A percentile compares a stretch with the other conserved stretches of the same genome.
Conservation (phyloP, 1,140 invertebrate species). For the Uloborus diversus region DNA sequence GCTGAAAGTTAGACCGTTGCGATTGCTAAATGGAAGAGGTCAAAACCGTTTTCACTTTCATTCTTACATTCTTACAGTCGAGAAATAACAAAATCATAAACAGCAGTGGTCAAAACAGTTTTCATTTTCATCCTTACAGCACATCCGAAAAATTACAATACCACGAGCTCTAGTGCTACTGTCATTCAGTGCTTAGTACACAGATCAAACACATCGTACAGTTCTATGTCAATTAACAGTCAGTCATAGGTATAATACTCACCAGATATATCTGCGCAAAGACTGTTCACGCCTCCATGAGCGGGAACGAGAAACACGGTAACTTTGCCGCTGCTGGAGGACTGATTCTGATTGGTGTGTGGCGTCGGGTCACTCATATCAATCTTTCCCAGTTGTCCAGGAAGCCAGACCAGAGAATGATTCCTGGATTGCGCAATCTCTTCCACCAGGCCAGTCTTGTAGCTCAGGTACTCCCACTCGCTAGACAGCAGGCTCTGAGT, state of each 20-base stretch:
- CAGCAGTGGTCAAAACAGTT: too few relatives aligned
- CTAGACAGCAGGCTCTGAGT: conserved; percentile 84
- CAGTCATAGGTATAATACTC: neutral
- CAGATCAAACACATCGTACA: too few relatives aligned
- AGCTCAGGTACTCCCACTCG: conserved; percentile 83
- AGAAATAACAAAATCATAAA: too few relatives aligned
- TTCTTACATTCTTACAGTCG: too few relatives aligned
- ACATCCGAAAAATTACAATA: too few relatives aligned
- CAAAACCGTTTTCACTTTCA: too few relatives aligned
- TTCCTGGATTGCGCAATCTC: conserved; percentile 15
- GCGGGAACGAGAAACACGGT: conserved; percentile 21
- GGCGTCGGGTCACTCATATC: neutral
- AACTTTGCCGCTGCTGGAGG: neutral
- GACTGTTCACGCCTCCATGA: conserved; percentile 23
- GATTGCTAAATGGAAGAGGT: too few relatives aligned
- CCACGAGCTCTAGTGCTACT: too few relatives aligned
- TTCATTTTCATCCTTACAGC: too few relatives aligned
- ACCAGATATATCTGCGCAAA: conserved; percentile 44
- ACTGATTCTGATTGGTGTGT: neutral
- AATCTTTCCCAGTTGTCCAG: conserved; percentile 1
- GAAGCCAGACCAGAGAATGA: conserved; percentile 24
- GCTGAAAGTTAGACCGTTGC: too few relatives aligned
- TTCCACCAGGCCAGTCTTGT: conserved; percentile 70
- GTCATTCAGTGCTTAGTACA: too few relatives aligned
- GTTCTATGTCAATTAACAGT: too few relatives aligned